Conservation (phyloP, 2,888 invertebrate genomes). For the Candidula unifasciata region DNA sequence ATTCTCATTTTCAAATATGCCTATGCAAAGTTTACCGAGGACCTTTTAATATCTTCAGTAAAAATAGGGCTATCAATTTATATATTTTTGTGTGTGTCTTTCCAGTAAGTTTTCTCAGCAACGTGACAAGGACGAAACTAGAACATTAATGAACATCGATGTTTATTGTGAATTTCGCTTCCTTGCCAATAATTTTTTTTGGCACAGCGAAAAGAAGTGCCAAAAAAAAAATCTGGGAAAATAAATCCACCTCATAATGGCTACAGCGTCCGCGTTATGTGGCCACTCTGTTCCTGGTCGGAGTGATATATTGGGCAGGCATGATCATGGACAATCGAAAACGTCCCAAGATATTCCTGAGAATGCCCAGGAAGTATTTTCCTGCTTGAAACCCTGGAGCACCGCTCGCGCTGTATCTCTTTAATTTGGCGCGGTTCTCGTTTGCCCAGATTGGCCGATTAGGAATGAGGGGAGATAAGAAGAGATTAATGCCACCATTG, state of each 20-base stretch:
- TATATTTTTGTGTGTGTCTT: background rate
- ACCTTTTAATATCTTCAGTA: background rate
- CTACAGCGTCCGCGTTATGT: background rate
- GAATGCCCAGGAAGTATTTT: constrained; percentile 13
- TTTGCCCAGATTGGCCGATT: background rate
- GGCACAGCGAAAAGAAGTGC: background rate
- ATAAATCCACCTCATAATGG: background rate
- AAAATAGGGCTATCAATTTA: background rate
- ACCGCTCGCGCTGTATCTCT: constrained; percentile 16
- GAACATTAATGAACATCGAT: constrained; percentile 4
- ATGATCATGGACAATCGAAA: constrained; percentile 26
- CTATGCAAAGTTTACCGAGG: background rate
- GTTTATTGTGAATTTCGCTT: constrained; percentile 5
- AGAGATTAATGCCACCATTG: constrained; percentile 28
- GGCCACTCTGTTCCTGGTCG: background rate
- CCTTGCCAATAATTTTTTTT: background rate
- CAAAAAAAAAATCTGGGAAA: constrained; percentile 4
- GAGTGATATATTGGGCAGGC: constrained; percentile 13
- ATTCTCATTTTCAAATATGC: background rate
- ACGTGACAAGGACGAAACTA: background rate
- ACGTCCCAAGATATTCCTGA: constrained; percentile 3
- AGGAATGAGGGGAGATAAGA: constrained; percentile 19
- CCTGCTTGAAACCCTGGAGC: background rate
- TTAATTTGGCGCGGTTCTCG: constrained; percentile 16
- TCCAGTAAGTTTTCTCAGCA: background rate